phyloP scores from a whole-genome alignment of 1,140 invertebrate species.

The Gonioctena quinquepunctata region DNA sequence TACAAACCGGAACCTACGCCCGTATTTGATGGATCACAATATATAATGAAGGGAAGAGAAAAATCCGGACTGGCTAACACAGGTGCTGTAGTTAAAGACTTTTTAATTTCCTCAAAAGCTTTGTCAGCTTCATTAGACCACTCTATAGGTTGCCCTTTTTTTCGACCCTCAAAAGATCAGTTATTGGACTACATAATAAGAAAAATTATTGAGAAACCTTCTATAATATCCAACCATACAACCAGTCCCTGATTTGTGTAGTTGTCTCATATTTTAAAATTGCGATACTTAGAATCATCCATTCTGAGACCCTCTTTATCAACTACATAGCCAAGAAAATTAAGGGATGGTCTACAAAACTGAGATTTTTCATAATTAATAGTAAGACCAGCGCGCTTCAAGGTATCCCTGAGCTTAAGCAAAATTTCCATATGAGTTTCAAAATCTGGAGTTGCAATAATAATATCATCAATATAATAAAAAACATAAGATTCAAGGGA shows the following conservation, averaged over 20 bases:
- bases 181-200: not conserved
- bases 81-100: not conserved
- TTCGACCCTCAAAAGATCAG: not conserved
- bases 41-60: not conserved
- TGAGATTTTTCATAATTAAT: not conserved
- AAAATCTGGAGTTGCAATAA: not conserved
- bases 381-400: not conserved
- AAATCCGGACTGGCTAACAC: not conserved
- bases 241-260: not conserved
- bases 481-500: not conserved
- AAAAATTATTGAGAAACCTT: slow-evolving; percentile 5
- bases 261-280: not conserved
- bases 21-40: not conserved
- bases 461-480: not conserved
- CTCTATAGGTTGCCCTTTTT: not conserved
- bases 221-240: not conserved
- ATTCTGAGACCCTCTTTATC: not conserved
- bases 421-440: not conserved
- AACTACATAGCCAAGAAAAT: not conserved
- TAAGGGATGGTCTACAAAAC: not conserved
- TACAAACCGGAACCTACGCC: not conserved
- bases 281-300: not conserved
- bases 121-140: not conserved
- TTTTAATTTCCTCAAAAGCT: not conserved
- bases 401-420: not conserved